A percentile compares a stretch with the other conserved stretches of the same genome.
phyloP scores from a whole-genome alignment of 2,888 invertebrate genomes.

The Ophion costatus region DNA sequence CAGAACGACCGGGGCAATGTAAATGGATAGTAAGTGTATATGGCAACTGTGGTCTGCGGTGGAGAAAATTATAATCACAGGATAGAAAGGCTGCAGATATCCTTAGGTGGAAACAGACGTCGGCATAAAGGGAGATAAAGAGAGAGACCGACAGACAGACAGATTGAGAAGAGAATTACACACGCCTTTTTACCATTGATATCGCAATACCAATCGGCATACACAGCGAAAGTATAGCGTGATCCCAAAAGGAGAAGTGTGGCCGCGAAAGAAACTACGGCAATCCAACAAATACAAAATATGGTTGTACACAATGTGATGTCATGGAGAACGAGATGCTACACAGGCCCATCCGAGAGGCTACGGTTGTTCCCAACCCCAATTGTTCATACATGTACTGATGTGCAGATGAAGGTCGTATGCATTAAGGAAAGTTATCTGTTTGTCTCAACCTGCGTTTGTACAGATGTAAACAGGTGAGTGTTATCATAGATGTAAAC shows the following conservation, averaged over 20 bases:
- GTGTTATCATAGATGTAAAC: conserved; percentile 19
- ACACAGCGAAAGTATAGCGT: conserved; percentile 46
- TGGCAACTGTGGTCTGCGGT: conserved; percentile 16
- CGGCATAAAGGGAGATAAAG: conserved; percentile 42
- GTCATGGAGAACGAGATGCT: neutral
- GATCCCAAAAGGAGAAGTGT: conserved; percentile 39
- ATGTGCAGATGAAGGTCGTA: neutral
- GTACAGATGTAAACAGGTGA: conserved; percentile 1
- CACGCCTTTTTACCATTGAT: conserved; percentile 54
- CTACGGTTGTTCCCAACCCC: conserved; percentile 8
- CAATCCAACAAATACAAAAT: conserved; percentile 36
- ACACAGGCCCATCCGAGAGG: neutral
- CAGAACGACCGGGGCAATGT: conserved; percentile 23
- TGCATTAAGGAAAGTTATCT: conserved; percentile 14
- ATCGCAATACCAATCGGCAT: conserved; percentile 52
- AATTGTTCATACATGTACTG: neutral
- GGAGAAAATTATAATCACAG: conserved; percentile 21
- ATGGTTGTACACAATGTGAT: conserved; percentile 1
- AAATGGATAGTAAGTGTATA: conserved; percentile 20
- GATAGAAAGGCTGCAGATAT: conserved; percentile 21
- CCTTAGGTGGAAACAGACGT: conserved; percentile 16
- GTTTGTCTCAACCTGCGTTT: neutral
- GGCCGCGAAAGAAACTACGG: conserved; percentile 22
- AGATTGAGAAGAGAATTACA: conserved; percentile 21
- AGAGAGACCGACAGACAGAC: neutral